Conservation (phyloP, 2,888 invertebrate species). For the Ganaspis brasiliensis region DNA sequence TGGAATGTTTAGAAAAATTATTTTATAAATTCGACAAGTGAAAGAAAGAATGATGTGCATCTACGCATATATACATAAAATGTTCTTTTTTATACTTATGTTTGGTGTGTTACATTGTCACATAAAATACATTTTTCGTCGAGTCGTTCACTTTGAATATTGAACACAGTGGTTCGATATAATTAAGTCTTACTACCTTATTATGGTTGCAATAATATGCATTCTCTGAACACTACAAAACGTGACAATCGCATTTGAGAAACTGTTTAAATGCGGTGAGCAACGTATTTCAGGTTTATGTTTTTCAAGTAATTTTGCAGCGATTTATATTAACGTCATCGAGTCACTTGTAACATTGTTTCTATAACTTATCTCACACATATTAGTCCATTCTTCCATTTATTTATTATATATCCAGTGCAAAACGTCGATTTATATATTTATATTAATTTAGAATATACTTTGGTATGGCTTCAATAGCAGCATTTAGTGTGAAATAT, state of each 20-base stretch:
- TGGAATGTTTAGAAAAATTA: no score
- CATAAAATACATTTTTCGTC: slow-evolving; percentile 48
- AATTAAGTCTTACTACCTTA: slow-evolving; percentile 63
- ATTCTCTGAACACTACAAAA: slow-evolving; percentile 63
- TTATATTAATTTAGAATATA: slow-evolving; percentile 77
- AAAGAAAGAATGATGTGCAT: no score
- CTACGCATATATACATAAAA: no score
- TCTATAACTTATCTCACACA: slow-evolving; percentile 34
- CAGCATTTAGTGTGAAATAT: slow-evolving; percentile 77
- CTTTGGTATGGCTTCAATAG: slow-evolving; percentile 76
- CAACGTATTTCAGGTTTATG: slow-evolving; percentile 63
- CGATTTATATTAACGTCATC: slow-evolving; percentile 8
- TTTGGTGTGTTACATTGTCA: no score
- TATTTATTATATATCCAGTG: slow-evolving; percentile 63
- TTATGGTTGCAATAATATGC: slow-evolving; percentile 54
- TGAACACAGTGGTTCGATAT: slow-evolving; percentile 71
- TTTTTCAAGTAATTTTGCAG: slow-evolving; percentile 38
- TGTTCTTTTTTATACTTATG: no score
- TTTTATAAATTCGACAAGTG: no score
- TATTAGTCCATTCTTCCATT: slow-evolving; percentile 46
- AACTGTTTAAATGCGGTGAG: slow-evolving; percentile 67
- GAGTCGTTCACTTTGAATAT: slow-evolving; percentile 53
- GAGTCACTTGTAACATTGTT: slow-evolving; percentile 21
- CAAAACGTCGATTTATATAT: slow-evolving; percentile 68
- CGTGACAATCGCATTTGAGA: slow-evolving; percentile 68